Base-by-base conservation (phyloP, 2,113 vertebrate species). In the Poecilia latipinna region DNA sequence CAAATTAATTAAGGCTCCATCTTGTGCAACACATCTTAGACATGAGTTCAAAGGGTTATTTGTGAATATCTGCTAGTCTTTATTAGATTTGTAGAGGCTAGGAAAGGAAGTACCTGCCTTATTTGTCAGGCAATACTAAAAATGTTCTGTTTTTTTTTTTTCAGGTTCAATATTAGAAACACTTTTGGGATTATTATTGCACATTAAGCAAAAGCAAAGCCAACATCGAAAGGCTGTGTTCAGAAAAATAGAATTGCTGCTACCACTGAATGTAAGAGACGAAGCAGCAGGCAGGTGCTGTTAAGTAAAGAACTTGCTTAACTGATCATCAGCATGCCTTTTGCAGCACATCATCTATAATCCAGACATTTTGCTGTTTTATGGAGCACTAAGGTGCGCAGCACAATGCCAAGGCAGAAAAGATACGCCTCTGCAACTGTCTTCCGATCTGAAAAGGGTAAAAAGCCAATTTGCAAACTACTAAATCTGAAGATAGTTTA, bases 1-100 rank as follows among this genome's bases (percentile, higher is more conserved):
- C 82, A 75, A 81, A 81, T 73, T 87, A 88, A 92, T 90, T 85
- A 69, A 66, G 65, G 66, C 85, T 69, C 75, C 75, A 61, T 80
- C 64, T 84, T 62, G 13, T 28, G 33, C 66, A 72, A 79, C 60
- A 51, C 57, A 51, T 69, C 70, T 71, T 78, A 65, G 67, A 73
- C 75, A 83, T 78, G 71, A 80, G 64, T 76, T 85, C n/a, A 65
- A 12, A 57, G 82, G 51, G 78, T 85, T 70, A 80, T 68, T 32
- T 44, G 48, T 62, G 82, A 82, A 84, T 74, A 66, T 60, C 29
- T 12, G 2, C 65, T 64, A 48, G 33, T 75, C 32, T 51, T 51
- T 51, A 51, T 51, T 51, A 7, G 19, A 51, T 51, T 57, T 57
- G 51, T 57, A 17, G 1, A n/a, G 51, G 10, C 19, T 10, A 2